A percentile compares a stretch with the other conserved stretches of the same genome.
phyloP scores from a whole-genome alignment of 2,797 vertebrate genomes.

The Pangasius mekongensis region DNA sequence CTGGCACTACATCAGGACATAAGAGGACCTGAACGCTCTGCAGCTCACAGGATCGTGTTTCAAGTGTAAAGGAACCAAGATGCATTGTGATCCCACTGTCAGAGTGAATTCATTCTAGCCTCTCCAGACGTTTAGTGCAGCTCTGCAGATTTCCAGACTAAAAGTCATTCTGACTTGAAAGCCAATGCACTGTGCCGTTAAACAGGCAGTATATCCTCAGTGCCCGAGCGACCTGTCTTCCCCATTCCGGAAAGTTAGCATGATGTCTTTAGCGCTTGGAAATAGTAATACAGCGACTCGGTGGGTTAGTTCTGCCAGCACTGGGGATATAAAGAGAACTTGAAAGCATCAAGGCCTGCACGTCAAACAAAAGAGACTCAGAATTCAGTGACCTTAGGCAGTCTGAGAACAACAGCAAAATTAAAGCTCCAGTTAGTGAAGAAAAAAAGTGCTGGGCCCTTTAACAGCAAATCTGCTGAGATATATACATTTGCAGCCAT shows the following conservation, averaged over 20 bases:
- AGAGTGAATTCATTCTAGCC: constrained; percentile 40
- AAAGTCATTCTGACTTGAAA: constrained; percentile 31
- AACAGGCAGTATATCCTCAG: constrained; percentile 40
- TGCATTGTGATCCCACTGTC: constrained; percentile 36
- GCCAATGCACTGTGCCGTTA: constrained; percentile 15
- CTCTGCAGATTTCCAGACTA: constrained; percentile 24
- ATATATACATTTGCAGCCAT: constrained; percentile 40
- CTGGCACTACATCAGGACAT: constrained; percentile 53
- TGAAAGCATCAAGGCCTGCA: constrained; percentile 37
- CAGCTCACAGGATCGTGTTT: constrained; percentile 44
- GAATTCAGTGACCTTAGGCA: constrained; percentile 66
- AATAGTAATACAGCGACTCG: constrained; percentile 36
- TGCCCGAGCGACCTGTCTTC: constrained; percentile 46
- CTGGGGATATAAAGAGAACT: constrained; percentile 25
- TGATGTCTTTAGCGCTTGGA: constrained; percentile 28
- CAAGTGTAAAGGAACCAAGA: constrained; percentile 45
- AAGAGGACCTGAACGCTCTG: constrained; percentile 45
- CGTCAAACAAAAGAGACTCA: constrained; percentile 66
- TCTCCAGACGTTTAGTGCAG: constrained; percentile 34
- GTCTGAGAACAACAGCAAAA: constrained; percentile 75
- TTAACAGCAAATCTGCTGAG: constrained; percentile 24
- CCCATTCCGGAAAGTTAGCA: constrained; percentile 17
- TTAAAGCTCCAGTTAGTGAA: constrained; percentile 75
- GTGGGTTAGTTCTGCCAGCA: constrained; percentile 3
- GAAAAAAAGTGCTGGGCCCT: constrained; percentile 66